Conservation (phyloP, 2,113 vertebrate species). For the Prionailurus bengalensis region DNA sequence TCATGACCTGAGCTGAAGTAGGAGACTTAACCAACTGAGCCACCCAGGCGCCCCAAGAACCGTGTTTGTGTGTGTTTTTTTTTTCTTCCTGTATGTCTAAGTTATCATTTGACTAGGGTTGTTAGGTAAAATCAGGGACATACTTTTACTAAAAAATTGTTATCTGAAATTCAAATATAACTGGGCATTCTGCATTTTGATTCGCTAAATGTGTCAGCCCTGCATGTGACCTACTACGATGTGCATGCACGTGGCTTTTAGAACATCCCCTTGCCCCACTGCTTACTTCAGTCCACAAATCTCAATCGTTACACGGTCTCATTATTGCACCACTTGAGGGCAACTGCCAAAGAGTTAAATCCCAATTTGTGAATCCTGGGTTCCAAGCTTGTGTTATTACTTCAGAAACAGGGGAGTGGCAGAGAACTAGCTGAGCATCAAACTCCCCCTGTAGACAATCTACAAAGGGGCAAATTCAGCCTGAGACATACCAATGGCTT, state of each 20-base stretch:
- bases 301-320: background rate
- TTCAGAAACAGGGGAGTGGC: background rate
- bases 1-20: too few species aligned
- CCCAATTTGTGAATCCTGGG: background rate
- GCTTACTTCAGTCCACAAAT: background rate
- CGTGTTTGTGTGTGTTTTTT: too few species aligned
- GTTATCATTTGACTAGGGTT: background rate
- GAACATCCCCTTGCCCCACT: background rate
- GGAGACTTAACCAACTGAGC: too few species aligned
- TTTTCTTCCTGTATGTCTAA: background rate
- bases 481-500: background rate
- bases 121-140: background rate
- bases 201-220: background rate
- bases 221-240: background rate
- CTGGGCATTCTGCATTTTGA: background rate
- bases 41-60: too few species aligned
- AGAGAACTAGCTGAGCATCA: background rate
- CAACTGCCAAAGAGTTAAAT: background rate
- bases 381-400: background rate
- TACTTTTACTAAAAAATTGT: background rate
- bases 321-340: background rate
- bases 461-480: background rate
- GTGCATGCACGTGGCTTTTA: rapidly evolving
- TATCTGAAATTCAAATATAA: slow-evolving; percentile 17
- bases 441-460: background rate